These are phyloP conservation scores for Dolichomitus sp. DNA, from an alignment of 2,888 invertebrate species.

Conservation along the genomic window DNA sequence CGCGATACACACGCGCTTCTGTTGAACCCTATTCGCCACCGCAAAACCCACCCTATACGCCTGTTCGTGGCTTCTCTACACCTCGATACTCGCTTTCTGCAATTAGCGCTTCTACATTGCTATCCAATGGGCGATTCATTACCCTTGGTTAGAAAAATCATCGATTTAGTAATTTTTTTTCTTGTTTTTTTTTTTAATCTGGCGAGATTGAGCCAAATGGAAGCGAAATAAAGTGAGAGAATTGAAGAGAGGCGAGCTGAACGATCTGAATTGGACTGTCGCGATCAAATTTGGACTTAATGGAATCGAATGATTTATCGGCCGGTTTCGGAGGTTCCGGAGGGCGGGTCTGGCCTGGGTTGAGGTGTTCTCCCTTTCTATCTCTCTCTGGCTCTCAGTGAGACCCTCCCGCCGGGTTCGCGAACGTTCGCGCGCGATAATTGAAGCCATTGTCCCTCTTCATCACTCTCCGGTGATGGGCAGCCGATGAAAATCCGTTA, in stretches of 20 bases:
- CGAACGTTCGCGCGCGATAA: conserved; percentile 61
- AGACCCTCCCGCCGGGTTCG: not conserved
- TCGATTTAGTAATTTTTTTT: not conserved
- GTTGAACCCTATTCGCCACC: conserved; percentile 61
- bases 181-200: conserved; percentile 40
- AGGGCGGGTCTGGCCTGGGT: not conserved
- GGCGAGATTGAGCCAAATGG: not conserved
- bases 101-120: conserved; percentile 5
- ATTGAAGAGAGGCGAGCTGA: conserved; percentile 33
- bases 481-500: conserved; percentile 68
- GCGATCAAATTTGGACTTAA: conserved; percentile 68
- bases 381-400: not conserved
- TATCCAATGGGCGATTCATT: not conserved
- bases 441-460: conserved; percentile 72
- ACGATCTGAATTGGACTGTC: conserved; percentile 67
- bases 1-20: conserved; percentile 30
- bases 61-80: conserved; percentile 27
- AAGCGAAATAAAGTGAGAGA: conserved; percentile 18
- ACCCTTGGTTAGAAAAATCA: not conserved
- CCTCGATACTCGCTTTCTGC: conserved; percentile 10
- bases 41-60: conserved; percentile 27
- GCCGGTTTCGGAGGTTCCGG: conserved; percentile 48
- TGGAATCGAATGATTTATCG: conserved; percentile 70
- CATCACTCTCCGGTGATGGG: conserved; percentile 67
- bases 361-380: not conserved